A percentile compares a stretch with the other conserved stretches of the same genome.
Conservation (phyloP, 2,888 invertebrate genomes). For the Tanaodytes sp. region DNA sequence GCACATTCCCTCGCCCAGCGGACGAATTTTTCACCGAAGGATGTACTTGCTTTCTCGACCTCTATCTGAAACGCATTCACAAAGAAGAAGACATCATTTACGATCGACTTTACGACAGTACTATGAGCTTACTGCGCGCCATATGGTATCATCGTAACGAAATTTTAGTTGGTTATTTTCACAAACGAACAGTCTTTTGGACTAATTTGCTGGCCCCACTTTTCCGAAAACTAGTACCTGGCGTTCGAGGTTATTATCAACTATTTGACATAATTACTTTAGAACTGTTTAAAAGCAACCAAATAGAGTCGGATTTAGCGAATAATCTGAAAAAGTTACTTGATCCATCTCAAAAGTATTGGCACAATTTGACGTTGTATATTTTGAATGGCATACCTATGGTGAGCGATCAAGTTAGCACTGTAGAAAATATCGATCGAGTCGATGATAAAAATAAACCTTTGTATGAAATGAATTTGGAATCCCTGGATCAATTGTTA, state of each 20-base stretch:
- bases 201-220: conserved; percentile 69
- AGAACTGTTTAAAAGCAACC: conserved; percentile 69
- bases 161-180: conserved; percentile 70
- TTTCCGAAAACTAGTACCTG: conserved; percentile 64
- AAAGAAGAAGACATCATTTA: conserved; percentile 68
- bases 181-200: conserved; percentile 70
- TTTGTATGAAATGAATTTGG: conserved; percentile 68
- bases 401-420: conserved; percentile 4
- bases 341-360: conserved; percentile 60
- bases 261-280: conserved; percentile 69
- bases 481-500: conserved; percentile 71
- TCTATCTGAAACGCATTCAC: conserved; percentile 66
- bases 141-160: conserved; percentile 72
- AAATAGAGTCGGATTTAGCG: conserved; percentile 66
- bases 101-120: conserved; percentile 69
- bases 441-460: conserved; percentile 55
- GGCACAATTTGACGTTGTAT: conserved; percentile 62
- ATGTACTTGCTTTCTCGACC: conserved; percentile 69
- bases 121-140: conserved; percentile 70
- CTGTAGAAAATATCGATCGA: conserved; percentile 9
- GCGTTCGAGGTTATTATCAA: conserved; percentile 68
- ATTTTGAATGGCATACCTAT: conserved; percentile 52
- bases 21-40: conserved; percentile 71
- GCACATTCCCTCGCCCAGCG: conserved; percentile 69
- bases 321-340: conserved; percentile 66